A percentile compares a stretch with the other conserved stretches of the same genome.
Evolutionary conservation across 2,888 invertebrate species (phyloP).

Genomic region (Clitarchus hookeri): DNA sequence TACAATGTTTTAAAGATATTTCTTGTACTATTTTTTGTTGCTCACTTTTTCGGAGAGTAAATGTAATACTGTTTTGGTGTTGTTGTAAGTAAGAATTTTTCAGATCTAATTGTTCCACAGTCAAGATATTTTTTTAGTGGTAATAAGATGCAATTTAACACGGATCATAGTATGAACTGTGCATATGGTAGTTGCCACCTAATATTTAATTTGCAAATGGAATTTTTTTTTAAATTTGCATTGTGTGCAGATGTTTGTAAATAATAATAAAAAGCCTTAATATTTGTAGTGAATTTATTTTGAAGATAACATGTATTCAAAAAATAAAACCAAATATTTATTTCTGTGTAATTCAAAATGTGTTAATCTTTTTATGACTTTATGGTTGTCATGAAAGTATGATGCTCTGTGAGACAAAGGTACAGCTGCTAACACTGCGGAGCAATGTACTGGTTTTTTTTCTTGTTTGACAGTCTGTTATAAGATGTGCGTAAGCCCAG

Average conservation of each 20-base stretch:
- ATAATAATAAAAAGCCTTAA: slow-evolving; percentile 25
- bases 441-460: no score
- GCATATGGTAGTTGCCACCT: neutral
- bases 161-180: neutral
- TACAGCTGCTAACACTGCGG: no score
- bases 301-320: slow-evolving; percentile 15
- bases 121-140: slow-evolving; percentile 18
- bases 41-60: neutral
- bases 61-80: neutral
- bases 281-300: slow-evolving; percentile 23
- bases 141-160: neutral
- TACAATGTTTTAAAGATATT: neutral
- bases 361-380: neutral
- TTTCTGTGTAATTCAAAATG: slow-evolving; percentile 17
- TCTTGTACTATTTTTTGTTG: neutral
- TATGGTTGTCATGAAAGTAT: no score
- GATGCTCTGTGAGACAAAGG: no score
- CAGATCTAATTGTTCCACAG: slow-evolving; percentile 9
- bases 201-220: neutral
- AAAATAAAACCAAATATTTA: slow-evolving; percentile 24
- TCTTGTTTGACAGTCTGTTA: no score
- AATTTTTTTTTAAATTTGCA: neutral
- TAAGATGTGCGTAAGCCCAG: no score
- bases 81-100: neutral
- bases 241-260: slow-evolving; percentile 22